Base-by-base conservation (phyloP, 2,797 vertebrate species). In the Smutsia temminckii region DNA sequence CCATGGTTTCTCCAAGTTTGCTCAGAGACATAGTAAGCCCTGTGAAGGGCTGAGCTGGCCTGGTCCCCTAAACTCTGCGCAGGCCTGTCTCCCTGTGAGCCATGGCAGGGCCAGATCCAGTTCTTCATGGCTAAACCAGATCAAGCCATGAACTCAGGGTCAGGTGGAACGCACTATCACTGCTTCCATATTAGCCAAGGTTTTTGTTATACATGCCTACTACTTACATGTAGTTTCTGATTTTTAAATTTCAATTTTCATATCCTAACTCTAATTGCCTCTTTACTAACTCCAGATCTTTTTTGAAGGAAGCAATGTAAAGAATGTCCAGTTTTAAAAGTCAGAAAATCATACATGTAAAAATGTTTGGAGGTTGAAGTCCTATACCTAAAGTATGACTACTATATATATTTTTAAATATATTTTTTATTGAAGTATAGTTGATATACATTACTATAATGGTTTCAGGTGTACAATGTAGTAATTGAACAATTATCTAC, bases 171-270 rank as follows among this genome's bases (percentile, higher is more conserved):
- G 7, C 8, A 6, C 51, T 25, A 40, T 34, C 18, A 34, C 16
- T 63, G 63, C 63, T 78, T 42, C 75, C 3, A 1, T 11, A 63
- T 42, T 5, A 72, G n/a, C 12, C 13, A 72, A 81, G 5, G 21
- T 49, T 83, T 92, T 72, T 72, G 40, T 10, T 25, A 29, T 21
- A 34, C 5, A 74, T 18, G 4, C 7, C 29, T 93, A 25, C 14
- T 77, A 49, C 51, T 71, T 84, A 79, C 74, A 29, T n/a, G 16
- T 75, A 40, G 10, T 27, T 85, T 71, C 94, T 72, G 16, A 42
- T 51, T 85, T 92, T 92, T 66, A 88, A 68, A 53, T 93, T 77
- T 75, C 27, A 59, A 32, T 69, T 85, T 95, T 96, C 6, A 59
- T 25, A 89, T 37, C 11, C 5, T 90, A 90, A 72, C n/a, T 95